phyloP scores from a whole-genome alignment of 1,140 invertebrate genomes.

The Drosophila persimilis region DNA sequence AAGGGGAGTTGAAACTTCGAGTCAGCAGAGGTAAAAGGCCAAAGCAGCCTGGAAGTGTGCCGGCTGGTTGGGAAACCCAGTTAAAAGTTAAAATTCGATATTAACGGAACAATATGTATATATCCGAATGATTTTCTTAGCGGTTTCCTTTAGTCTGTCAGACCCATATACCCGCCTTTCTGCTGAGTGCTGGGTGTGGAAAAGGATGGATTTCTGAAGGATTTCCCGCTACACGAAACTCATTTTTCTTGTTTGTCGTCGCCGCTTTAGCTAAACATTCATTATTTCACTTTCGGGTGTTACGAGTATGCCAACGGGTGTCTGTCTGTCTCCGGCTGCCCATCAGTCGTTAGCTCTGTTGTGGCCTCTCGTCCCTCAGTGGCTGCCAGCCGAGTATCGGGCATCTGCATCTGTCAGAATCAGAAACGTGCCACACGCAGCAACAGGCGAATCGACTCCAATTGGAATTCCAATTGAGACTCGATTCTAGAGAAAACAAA shows the following conservation, averaged over 20 bases:
- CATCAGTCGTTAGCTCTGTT: not conserved
- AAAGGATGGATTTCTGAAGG: constrained; percentile 31
- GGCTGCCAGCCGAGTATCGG: constrained; percentile 6
- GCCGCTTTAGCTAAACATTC: constrained; percentile 41
- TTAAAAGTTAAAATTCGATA: no score
- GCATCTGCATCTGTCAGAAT: not conserved
- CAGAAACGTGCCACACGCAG: not conserved
- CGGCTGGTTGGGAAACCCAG: no score
- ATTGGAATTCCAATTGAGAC: no score
- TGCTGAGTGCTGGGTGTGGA: constrained; percentile 10
- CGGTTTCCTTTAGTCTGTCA: no score
- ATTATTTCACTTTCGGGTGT: constrained; percentile 38
- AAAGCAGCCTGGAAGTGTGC: no score
- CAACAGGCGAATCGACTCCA: constrained; percentile 15
- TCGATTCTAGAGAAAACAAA: no score
- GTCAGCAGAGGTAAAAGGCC: no score
- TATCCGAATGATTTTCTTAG: no score
- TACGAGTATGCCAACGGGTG: constrained; percentile 2
- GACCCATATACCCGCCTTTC: no score
- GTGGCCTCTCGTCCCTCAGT: not conserved
- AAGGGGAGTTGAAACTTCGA: no score
- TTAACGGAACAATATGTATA: no score
- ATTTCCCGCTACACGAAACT: constrained; percentile 18
- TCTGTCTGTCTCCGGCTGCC: constrained; percentile 11
- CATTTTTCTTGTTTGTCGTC: constrained; percentile 49